Evolutionary conservation across 2,797 vertebrate species (phyloP).

Genomic region (Urophycis tenuis): DNA sequence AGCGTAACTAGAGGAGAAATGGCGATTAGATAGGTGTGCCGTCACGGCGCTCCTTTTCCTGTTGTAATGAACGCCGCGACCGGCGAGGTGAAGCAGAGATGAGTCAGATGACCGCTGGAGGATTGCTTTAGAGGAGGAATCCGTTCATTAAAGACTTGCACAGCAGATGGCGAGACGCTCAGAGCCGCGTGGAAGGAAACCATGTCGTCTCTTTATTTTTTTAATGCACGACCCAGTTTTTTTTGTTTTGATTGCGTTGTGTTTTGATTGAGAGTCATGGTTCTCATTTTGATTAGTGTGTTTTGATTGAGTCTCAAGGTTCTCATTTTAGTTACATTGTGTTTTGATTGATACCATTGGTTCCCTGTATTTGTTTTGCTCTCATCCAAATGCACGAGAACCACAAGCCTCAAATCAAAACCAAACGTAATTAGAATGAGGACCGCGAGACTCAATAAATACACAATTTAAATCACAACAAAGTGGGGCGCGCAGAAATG

Average conservation of each 20-base stretch:
- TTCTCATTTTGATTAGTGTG: not conserved
- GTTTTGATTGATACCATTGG: not conserved
- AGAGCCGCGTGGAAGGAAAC: not conserved
- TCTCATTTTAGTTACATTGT: not conserved
- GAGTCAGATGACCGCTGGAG: not conserved
- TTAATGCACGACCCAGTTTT: too few species aligned
- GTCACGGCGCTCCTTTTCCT: not conserved
- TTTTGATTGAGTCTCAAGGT: not conserved
- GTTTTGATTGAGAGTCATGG: not conserved
- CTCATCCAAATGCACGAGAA: not conserved
- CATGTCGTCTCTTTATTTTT: too few species aligned
- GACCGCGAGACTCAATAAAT: not conserved
- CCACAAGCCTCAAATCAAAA: not conserved
- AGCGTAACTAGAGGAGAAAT: not conserved
- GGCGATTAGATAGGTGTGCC: slow-evolving; percentile 3
- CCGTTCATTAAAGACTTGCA: not conserved
- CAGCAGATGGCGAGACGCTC: not conserved
- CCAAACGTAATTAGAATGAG: not conserved
- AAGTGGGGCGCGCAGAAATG: not conserved
- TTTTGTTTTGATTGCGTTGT: not conserved
- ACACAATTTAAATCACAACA: not conserved
- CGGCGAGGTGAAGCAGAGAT: not conserved
- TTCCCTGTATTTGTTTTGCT: not conserved
- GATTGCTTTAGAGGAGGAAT: not conserved
- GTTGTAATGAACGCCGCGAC: not conserved